Conservation (phyloP, 2,888 invertebrate genomes). For the Mythimna ferrago region DNA sequence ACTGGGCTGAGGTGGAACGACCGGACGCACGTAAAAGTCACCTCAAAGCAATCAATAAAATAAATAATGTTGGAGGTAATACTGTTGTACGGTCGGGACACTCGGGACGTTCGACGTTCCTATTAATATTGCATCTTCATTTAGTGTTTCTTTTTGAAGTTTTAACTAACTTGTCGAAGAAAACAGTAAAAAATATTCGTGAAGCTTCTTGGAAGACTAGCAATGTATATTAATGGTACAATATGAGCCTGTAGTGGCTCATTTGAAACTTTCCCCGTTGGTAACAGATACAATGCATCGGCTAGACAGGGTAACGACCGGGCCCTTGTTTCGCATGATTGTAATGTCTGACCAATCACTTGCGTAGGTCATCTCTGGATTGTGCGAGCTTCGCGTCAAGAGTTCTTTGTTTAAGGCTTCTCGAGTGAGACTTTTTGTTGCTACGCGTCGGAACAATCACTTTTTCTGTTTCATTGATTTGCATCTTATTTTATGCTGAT, state of each 20-base stretch:
- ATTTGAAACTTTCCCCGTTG: background rate
- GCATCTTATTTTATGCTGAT: background rate
- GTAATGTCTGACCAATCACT: slow-evolving; percentile 20
- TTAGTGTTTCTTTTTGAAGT: background rate
- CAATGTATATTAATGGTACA: background rate
- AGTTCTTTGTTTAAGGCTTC: slow-evolving; percentile 29
- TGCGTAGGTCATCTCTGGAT: slow-evolving; percentile 29
- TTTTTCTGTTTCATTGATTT: slow-evolving; percentile 9
- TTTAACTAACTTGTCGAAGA: background rate
- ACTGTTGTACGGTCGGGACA: background rate
- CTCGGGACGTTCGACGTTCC: background rate
- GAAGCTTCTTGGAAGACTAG: background rate
- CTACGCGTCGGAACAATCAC: background rate
- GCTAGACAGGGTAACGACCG: slow-evolving; percentile 29
- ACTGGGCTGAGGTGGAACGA: slow-evolving; percentile 21
- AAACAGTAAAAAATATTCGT: background rate
- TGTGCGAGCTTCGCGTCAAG: background rate
- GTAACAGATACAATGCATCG: background rate
- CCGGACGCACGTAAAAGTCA: slow-evolving; percentile 21
- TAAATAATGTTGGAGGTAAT: slow-evolving; percentile 1
- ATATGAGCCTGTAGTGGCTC: background rate
- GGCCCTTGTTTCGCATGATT: slow-evolving; percentile 3
- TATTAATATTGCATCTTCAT: slow-evolving; percentile 2
- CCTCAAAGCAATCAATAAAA: slow-evolving; percentile 29
- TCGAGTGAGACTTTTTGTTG: slow-evolving; percentile 8